Evolutionary conservation across 2,888 invertebrate species (phyloP).

Genomic region (Idaea aversata): DNA sequence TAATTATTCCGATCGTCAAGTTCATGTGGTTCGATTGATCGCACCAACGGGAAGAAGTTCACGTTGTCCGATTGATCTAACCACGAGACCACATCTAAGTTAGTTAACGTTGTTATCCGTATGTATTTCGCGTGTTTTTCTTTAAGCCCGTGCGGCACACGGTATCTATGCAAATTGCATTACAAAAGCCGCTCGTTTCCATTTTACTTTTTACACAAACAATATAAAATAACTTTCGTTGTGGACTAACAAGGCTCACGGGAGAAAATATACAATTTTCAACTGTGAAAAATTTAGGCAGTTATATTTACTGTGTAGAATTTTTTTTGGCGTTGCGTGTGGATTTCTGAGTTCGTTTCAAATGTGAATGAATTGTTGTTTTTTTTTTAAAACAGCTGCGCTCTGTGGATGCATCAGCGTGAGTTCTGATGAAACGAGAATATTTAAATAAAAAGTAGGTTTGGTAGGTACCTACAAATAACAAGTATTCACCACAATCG

Average conservation of each 20-base stretch:
- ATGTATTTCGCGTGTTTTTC: slow-evolving; percentile 42
- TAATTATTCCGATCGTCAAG: neutral
- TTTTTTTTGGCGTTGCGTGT: neutral
- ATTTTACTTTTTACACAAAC: slow-evolving; percentile 53
- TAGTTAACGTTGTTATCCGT: slow-evolving; percentile 27
- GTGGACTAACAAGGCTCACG: slow-evolving; percentile 14
- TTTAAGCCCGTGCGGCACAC: slow-evolving; percentile 44
- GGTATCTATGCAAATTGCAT: slow-evolving; percentile 73
- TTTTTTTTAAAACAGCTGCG: too few relatives aligned
- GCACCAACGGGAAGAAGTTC: too few relatives aligned
- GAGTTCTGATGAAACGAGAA: too few relatives aligned
- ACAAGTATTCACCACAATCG: too few relatives aligned
- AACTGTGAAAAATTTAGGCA: neutral
- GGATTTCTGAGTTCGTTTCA: too few relatives aligned
- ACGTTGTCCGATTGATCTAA: neutral
- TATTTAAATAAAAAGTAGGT: too few relatives aligned
- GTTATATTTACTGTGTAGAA: neutral
- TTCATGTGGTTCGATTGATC: too few relatives aligned
- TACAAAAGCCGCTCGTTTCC: slow-evolving; percentile 47
- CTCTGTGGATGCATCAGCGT: too few relatives aligned
- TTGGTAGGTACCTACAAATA: too few relatives aligned
- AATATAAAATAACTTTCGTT: slow-evolving; percentile 45
- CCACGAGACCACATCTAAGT: too few relatives aligned
- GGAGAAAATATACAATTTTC: slow-evolving; percentile 15
- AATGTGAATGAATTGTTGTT: too few relatives aligned